Evolutionary conservation across 2,113 vertebrate genomes (phyloP).

Genomic region (Phycodurus eques): DNA sequence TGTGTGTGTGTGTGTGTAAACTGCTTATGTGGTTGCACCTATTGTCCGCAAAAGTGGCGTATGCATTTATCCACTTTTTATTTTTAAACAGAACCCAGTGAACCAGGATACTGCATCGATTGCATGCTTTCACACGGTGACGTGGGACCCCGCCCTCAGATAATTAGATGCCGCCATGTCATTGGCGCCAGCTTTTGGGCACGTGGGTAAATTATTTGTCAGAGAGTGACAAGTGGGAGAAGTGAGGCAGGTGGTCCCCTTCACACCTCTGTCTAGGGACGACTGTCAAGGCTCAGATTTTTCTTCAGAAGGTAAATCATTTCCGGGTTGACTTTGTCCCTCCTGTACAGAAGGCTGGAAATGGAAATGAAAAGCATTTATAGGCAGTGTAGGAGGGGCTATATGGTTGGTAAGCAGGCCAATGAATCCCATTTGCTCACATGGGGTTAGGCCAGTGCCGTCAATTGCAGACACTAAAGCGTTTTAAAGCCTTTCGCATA

Average conservation of each 20-base stretch:
- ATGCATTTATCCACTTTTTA: no score
- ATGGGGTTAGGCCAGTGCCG: background rate
- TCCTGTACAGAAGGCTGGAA: background rate
- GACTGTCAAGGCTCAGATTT: background rate
- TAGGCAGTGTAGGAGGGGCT: background rate
- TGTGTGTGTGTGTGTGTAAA: no score
- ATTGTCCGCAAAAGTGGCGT: no score
- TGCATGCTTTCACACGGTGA: background rate
- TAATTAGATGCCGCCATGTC: background rate
- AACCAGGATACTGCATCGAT: background rate
- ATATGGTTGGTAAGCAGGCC: background rate
- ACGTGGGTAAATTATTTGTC: background rate
- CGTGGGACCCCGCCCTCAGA: background rate
- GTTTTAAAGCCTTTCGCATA: slow-evolving; percentile 9
- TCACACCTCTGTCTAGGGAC: background rate
- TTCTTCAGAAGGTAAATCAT: background rate
- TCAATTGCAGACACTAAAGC: background rate
- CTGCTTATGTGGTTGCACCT: no score
- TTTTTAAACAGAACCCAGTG: no score
- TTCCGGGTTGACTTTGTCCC: background rate
- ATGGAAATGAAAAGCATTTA: background rate
- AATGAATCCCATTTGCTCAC: background rate
- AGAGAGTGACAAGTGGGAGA: background rate
- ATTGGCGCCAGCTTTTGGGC: background rate
- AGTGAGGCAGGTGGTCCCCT: background rate